phyloP scores from a whole-genome alignment of 1,140 invertebrate species.

The Stegodyphus mimosarum region DNA sequence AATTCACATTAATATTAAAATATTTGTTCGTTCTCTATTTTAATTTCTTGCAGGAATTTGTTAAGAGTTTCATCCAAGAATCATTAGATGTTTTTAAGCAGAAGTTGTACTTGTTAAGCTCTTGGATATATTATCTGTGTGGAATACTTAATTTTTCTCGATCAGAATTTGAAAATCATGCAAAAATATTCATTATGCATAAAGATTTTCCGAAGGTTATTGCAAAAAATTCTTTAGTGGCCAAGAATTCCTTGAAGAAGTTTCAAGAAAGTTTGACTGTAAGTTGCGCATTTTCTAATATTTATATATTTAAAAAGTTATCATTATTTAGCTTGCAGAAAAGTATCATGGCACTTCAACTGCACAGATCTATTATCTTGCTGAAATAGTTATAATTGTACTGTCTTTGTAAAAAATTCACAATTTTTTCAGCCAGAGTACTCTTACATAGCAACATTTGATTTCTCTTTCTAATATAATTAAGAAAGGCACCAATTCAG shows the following conservation, averaged over 20 bases:
- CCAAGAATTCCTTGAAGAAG: conserved; percentile 1
- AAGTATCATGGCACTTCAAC: neutral
- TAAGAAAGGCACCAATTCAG: too few relatives aligned
- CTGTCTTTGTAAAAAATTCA: neutral
- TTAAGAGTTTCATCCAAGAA: conserved; percentile 8
- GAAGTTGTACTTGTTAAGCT: conserved; percentile 17
- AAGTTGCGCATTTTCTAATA: neutral
- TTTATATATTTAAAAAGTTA: neutral
- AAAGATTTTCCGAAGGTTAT: conserved; percentile 28
- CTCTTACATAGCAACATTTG: neutral
- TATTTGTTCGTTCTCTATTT: neutral
- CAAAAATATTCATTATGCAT: conserved; percentile 38
- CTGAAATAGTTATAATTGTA: neutral
- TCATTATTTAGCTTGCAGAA: neutral
- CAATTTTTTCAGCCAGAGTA: neutral
- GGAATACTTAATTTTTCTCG: conserved; percentile 16
- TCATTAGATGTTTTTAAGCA: conserved; percentile 3
- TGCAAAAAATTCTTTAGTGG: conserved; percentile 9
- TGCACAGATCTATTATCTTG: neutral
- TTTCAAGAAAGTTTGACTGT: conserved; percentile 45
- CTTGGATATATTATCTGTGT: conserved; percentile 52
- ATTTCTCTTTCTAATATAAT: too few relatives aligned
- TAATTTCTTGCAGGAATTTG: conserved; percentile 26
- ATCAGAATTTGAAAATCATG: conserved; percentile 18
- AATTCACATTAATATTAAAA: neutral